These are phyloP conservation scores for Dasysyrphus albostriatus DNA, from an alignment of 2,888 invertebrate species.

Conservation along the genomic window DNA sequence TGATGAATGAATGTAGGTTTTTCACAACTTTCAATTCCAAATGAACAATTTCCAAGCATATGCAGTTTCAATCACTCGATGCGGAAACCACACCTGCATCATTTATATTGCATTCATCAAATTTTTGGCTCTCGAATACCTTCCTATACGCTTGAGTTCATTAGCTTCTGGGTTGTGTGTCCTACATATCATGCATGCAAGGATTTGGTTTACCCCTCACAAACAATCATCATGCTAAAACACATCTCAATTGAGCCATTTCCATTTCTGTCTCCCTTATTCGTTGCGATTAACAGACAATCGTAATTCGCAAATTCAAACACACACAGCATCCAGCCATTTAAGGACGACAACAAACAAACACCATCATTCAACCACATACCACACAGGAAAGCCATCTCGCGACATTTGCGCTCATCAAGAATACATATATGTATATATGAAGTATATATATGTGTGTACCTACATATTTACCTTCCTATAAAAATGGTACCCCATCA, in stretches of 20 bases:
- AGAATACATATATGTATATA: slow-evolving; percentile 35
- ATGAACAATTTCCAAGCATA: slow-evolving; percentile 16
- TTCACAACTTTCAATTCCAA: not conserved
- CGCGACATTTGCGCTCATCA: slow-evolving; percentile 59
- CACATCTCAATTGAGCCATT: slow-evolving; percentile 57
- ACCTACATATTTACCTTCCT: not conserved
- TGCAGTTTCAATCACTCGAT: slow-evolving; percentile 5
- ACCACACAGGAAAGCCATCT: slow-evolving; percentile 22
- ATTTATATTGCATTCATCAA: slow-evolving; percentile 30
- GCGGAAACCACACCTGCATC: slow-evolving; percentile 23
- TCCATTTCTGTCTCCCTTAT: slow-evolving; percentile 28
- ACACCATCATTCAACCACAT: slow-evolving; percentile 4
- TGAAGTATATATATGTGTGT: not conserved
- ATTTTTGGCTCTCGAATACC: slow-evolving; percentile 9
- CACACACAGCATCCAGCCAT: slow-evolving; percentile 41
- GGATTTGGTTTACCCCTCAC: slow-evolving; percentile 35
- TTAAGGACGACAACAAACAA: slow-evolving; percentile 53
- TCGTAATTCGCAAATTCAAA: slow-evolving; percentile 68
- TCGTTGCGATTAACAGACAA: slow-evolving; percentile 71
- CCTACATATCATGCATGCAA: slow-evolving; percentile 37
- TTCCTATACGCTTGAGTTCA: slow-evolving; percentile 35
- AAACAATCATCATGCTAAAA: slow-evolving; percentile 3
- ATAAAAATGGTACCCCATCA: slow-evolving; percentile 8
- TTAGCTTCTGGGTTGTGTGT: slow-evolving; percentile 7
- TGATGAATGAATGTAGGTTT: too few relatives aligned